phyloP scores from a whole-genome alignment of 1,140 invertebrate species.

The Brachionus koreanus region DNA sequence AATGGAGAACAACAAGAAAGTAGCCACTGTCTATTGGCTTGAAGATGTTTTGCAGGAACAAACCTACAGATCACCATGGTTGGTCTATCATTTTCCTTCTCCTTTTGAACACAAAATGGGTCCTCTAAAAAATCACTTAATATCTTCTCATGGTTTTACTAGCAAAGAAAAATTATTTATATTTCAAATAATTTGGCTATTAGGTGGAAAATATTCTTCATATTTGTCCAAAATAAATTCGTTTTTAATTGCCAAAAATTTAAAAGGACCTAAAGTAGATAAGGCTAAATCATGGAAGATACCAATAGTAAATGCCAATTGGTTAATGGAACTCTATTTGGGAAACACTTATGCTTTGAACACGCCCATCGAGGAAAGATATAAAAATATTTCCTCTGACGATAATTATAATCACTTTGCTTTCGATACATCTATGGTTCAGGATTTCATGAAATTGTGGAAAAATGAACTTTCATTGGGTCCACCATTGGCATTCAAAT shows the following conservation, averaged over 20 bases:
- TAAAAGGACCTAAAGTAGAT: neutral
- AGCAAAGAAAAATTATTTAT: slow-evolving; percentile 28
- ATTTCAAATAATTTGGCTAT: slow-evolving; percentile 9
- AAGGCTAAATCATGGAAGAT: neutral
- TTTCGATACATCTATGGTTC: slow-evolving; percentile 1
- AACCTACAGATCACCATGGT: slow-evolving; percentile 2
- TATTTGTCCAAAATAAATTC: slow-evolving; percentile 23
- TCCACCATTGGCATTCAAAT: neutral
- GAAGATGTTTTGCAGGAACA: slow-evolving; percentile 43
- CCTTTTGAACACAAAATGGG: neutral
- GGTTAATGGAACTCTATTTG: slow-evolving; percentile 38
- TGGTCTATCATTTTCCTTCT: slow-evolving; percentile 35
- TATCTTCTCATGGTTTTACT: slow-evolving; percentile 5
- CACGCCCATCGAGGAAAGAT: slow-evolving; percentile 18
- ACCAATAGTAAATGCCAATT: slow-evolving; percentile 32
- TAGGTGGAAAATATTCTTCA: slow-evolving; percentile 17
- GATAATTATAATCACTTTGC: slow-evolving; percentile 19
- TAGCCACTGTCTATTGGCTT: slow-evolving; percentile 26
- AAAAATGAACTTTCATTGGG: neutral
- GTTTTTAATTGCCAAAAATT: slow-evolving; percentile 4
- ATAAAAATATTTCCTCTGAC: slow-evolving; percentile 1
- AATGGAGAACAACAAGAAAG: neutral
- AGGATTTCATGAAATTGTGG: slow-evolving; percentile 19
- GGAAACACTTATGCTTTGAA: slow-evolving; percentile 25
- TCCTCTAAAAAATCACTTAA: neutral